phyloP scores from a whole-genome alignment of 92 coral and sea anemone species.

The Micromussa lordhowensis region DNA sequence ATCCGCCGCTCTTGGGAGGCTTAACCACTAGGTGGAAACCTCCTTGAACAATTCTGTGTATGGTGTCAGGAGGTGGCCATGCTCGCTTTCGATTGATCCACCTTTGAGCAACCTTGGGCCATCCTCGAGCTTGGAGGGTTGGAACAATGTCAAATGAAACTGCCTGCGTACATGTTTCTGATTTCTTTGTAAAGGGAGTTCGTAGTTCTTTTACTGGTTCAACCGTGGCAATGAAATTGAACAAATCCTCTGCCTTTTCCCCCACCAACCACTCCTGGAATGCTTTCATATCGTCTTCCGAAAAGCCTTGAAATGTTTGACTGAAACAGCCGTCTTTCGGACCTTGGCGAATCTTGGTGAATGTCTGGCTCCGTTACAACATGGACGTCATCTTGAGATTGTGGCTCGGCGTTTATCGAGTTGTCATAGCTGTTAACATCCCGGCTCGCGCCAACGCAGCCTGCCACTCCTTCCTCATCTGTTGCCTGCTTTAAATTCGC shows the following conservation, averaged over 20 bases:
- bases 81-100: constrained; percentile 71
- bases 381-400: not conserved
- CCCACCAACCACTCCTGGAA: not conserved
- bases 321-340: not conserved
- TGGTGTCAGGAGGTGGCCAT: constrained; percentile 64
- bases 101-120: constrained; percentile 70
- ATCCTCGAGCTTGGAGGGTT: constrained; percentile 71
- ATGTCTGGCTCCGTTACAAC: not conserved
- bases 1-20: constrained; percentile 46
- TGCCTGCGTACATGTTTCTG: not conserved
- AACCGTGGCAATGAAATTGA: not conserved
- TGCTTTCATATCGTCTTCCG: not conserved
- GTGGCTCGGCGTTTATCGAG: not conserved
- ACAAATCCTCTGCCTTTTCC: not conserved
- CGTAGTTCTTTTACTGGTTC: not conserved
- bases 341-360: not conserved
- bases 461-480: not conserved
- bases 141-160: not conserved
- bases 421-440: not conserved
- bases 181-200: not conserved
- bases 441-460: not conserved
- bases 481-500: not conserved
- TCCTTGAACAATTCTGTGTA: constrained; percentile 55
- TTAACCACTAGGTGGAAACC: constrained; percentile 80
- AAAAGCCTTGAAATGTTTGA: not conserved